Evolutionary conservation across 2,113 vertebrate species (phyloP).

Genomic region (Ariopsis seemanni): DNA sequence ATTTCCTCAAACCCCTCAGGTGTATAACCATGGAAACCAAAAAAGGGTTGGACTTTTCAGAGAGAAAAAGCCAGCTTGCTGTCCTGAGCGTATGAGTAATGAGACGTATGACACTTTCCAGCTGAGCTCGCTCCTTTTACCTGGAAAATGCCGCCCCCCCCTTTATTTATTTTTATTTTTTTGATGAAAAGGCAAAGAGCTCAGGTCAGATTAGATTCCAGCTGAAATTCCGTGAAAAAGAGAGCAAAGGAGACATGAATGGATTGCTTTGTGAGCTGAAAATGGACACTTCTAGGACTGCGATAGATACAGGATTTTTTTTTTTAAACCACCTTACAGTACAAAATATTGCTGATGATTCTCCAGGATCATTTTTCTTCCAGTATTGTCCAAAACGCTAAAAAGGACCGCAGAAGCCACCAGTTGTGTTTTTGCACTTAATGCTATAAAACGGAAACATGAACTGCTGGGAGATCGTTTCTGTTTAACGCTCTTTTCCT

Average conservation of each 20-base stretch:
- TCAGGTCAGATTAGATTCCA: background rate
- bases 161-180: background rate
- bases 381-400: background rate
- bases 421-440: background rate
- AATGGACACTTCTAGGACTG: background rate
- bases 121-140: background rate
- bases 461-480: too few relatives aligned
- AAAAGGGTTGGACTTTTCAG: slow-evolving; percentile 4
- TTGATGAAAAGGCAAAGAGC: background rate
- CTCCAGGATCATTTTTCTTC: too few relatives aligned
- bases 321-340: background rate
- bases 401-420: background rate
- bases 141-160: background rate
- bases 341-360: background rate
- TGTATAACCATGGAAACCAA: slow-evolving; percentile 19
- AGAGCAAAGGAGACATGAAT: background rate
- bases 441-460: background rate
- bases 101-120: background rate
- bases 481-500: too few relatives aligned
- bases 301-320: background rate
- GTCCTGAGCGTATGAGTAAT: slow-evolving; percentile 15
- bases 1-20: slow-evolving; percentile 15
- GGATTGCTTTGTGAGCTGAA: background rate
- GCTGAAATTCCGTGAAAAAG: background rate
- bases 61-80: background rate